Conservation (phyloP, 2,797 vertebrate species). For the Argyrosomus regius region DNA sequence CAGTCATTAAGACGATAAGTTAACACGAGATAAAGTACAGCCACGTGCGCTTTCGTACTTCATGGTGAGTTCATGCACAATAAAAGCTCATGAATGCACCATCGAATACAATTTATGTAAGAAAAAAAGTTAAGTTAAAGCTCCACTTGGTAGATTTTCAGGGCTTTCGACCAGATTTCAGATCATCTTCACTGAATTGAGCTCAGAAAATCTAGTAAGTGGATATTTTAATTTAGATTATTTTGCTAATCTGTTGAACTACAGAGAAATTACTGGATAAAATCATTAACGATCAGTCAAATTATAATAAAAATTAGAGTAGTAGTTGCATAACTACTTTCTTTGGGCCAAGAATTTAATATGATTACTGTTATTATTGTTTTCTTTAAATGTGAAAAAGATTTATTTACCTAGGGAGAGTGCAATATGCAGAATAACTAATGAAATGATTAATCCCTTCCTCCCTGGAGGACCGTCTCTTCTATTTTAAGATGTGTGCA, state of each 20-base stretch:
- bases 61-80: background rate
- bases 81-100: background rate
- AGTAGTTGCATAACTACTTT: background rate
- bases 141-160: background rate
- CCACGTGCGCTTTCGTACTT: background rate
- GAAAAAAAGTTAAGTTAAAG: background rate
- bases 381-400: background rate
- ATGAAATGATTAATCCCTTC: background rate
- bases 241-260: background rate
- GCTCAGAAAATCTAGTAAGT: background rate
- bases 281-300: background rate
- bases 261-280: background rate
- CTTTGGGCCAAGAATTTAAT: background rate
- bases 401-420: background rate
- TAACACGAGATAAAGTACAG: constrained; percentile 44
- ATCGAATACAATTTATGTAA: background rate
- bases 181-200: background rate
- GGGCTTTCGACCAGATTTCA: background rate
- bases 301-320: background rate
- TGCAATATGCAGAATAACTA: background rate
- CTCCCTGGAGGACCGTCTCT: background rate
- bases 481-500: constrained; percentile 11
- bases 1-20: constrained; percentile 11
- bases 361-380: too few relatives aligned
- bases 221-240: background rate